Percentiles rank a stretch among this genome's conserved stretches.
Conservation (phyloP, 2,888 invertebrate species). For the Parapristionchus giblindavisi region DNA sequence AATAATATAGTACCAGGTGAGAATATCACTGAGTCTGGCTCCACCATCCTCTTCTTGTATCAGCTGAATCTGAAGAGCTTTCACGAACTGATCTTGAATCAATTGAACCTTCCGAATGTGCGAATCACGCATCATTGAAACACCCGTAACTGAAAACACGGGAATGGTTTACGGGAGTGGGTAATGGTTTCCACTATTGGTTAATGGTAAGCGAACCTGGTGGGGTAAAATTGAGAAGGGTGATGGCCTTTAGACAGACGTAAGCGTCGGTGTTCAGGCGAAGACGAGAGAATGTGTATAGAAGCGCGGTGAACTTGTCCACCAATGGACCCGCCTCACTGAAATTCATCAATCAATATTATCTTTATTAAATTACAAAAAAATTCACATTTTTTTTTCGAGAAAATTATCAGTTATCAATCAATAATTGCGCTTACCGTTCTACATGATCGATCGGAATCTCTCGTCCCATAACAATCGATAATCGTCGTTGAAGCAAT, state of each 20-base stretch:
- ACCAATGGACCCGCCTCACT: slow-evolving; percentile 96
- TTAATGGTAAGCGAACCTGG: no score
- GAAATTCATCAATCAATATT: slow-evolving; percentile 74
- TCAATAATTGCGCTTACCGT: no score
- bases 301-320: slow-evolving; percentile 93
- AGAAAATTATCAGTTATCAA: no score
- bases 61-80: slow-evolving; percentile 78
- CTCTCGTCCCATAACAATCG: slow-evolving; percentile 59
- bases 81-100: slow-evolving; percentile 89
- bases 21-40: slow-evolving; percentile 69
- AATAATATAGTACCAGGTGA: slow-evolving; percentile 70
- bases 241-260: slow-evolving; percentile 97
- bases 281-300: slow-evolving; percentile 87
- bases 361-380: no score
- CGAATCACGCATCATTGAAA: slow-evolving; percentile 32
- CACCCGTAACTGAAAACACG: slow-evolving; percentile 20
- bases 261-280: slow-evolving; percentile 95
- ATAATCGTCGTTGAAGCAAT: slow-evolving; percentile 62
- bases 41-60: slow-evolving; percentile 59
- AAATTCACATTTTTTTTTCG: no score
- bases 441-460: slow-evolving; percentile 66
- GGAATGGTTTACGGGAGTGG: no score
- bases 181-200: no score
- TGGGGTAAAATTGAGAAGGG: slow-evolving; percentile 81
- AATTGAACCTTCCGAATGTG: slow-evolving; percentile 58